A percentile compares a stretch with the other conserved stretches of the same genome.
These are phyloP conservation scores for Trypoxylus dichotomus DNA, from an alignment of 1,140 invertebrate genomes.

Conservation along the genomic window DNA sequence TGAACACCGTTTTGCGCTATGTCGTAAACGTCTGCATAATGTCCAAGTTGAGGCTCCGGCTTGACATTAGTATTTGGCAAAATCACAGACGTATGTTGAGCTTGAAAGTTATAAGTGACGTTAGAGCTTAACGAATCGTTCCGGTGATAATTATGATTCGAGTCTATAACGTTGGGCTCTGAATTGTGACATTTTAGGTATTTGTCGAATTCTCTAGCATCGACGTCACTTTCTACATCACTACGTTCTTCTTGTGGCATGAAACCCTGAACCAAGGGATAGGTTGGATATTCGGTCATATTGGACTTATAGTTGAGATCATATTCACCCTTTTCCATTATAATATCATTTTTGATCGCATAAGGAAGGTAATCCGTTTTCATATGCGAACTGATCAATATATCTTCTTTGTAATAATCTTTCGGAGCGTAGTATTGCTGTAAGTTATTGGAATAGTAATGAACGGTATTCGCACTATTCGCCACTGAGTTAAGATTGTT, in stretches of 20 bases:
- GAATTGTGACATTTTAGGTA: conserved; percentile 63
- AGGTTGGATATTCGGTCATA: conserved; percentile 35
- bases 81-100: conserved; percentile 54
- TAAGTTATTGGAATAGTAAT: conserved; percentile 43
- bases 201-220: conserved; percentile 66
- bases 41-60: conserved; percentile 44
- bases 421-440: conserved; percentile 44
- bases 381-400: conserved; percentile 28
- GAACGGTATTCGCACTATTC: conserved; percentile 42
- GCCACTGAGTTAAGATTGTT: conserved; percentile 46
- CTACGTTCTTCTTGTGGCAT: conserved; percentile 53
- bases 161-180: conserved; percentile 57
- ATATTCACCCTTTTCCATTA: conserved; percentile 42
- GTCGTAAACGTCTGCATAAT: conserved; percentile 47
- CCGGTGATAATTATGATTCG: conserved; percentile 59
- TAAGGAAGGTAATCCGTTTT: conserved; percentile 37
- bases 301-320: conserved; percentile 38
- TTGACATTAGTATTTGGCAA: conserved; percentile 53
- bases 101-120: conserved; percentile 49
- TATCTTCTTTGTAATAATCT: conserved; percentile 41
- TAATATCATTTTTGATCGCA: conserved; percentile 37
- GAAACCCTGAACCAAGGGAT: conserved; percentile 54
- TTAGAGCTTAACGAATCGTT: conserved; percentile 45
- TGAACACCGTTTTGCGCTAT: conserved; percentile 47
- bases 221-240: conserved; percentile 57